A percentile compares a stretch with the other conserved stretches of the same genome.
phyloP scores from a whole-genome alignment of 2,113 vertebrate genomes.

The Thamnophis sirtalis region DNA sequence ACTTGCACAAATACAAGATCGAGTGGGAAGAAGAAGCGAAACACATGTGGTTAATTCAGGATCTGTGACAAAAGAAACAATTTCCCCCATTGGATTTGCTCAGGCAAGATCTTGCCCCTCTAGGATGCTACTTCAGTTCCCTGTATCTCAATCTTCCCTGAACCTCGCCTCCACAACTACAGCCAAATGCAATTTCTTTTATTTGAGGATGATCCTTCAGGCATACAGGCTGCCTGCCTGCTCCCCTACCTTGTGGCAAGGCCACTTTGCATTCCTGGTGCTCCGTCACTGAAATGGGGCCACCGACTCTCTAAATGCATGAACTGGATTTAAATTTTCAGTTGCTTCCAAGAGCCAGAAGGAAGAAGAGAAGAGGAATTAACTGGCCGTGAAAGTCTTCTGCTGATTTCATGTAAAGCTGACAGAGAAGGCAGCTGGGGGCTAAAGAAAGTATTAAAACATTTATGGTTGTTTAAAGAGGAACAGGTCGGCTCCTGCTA shows the following conservation, averaged over 20 bases:
- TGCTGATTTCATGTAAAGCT: not conserved
- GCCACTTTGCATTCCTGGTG: not conserved
- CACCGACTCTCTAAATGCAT: not conserved
- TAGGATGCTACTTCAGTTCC: not conserved
- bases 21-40: not conserved
- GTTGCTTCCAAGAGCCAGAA: not conserved
- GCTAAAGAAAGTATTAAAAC: slow-evolving; percentile 8
- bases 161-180: not conserved
- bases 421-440: not conserved
- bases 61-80: not conserved
- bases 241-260: not conserved
- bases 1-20: not conserved
- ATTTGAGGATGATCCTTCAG: not conserved
- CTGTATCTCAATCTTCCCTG: not conserved
- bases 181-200: not conserved
- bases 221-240: not conserved
- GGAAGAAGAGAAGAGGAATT: not conserved
- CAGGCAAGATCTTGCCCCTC: not conserved
- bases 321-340: not conserved
- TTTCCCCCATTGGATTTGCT: not conserved
- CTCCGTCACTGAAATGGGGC: not conserved
- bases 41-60: not conserved
- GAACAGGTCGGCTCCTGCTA: not conserved
- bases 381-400: not conserved
- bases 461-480: slow-evolving; percentile 7